Evolutionary conservation across 1,140 invertebrate genomes (phyloP).

Genomic region (Brachionus manjavacas): DNA sequence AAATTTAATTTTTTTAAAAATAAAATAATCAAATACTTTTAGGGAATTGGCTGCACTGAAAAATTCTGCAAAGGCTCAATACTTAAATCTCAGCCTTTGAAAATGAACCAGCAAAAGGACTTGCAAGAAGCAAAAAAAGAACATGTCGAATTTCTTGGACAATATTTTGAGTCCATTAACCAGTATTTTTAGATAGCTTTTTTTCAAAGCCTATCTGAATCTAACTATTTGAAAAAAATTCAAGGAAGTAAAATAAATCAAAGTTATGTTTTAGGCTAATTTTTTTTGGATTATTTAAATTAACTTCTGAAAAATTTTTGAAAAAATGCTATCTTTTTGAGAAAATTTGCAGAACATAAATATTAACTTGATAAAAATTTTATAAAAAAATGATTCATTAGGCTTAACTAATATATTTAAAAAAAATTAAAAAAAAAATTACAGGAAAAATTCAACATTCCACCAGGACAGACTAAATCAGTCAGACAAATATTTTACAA

Average conservation of each 20-base stretch:
- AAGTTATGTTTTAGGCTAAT: too few relatives aligned
- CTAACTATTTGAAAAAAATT: neutral
- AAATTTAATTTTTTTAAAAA: too few relatives aligned
- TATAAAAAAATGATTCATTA: conserved; percentile 40
- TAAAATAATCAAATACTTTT: neutral
- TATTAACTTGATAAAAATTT: too few relatives aligned
- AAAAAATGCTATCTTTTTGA: too few relatives aligned
- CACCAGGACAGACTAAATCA: conserved; percentile 67
- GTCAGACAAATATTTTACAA: conserved; percentile 65
- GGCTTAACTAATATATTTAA: neutral
- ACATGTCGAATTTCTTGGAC: conserved; percentile 77
- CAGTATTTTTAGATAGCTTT: neutral
- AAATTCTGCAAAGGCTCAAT: conserved; percentile 9
- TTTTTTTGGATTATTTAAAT: too few relatives aligned
- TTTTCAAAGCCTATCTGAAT: neutral
- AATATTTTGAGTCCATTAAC: conserved; percentile 78
- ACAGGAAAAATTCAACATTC: conserved; percentile 55
- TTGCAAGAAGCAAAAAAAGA: conserved; percentile 66
- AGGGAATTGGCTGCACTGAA: neutral
- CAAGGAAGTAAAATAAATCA: neutral
- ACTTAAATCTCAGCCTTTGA: neutral
- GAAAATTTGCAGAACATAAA: too few relatives aligned
- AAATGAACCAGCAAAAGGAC: neutral
- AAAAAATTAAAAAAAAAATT: neutral
- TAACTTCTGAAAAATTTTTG: too few relatives aligned